These are phyloP conservation scores for Agrotis exclamationis DNA, from an alignment of 2,888 invertebrate species.

Conservation along the genomic window DNA sequence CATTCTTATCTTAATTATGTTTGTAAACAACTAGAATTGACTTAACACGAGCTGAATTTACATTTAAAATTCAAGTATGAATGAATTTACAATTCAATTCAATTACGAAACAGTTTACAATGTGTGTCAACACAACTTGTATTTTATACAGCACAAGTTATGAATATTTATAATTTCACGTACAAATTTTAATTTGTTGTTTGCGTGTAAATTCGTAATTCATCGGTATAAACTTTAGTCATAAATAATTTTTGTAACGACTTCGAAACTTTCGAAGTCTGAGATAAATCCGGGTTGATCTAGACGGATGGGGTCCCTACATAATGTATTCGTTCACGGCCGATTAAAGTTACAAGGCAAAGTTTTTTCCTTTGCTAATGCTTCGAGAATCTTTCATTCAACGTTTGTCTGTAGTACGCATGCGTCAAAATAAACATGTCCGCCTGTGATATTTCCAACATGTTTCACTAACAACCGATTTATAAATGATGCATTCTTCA, in stretches of 20 bases:
- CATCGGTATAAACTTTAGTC: conserved; percentile 17
- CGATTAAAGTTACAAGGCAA: conserved; percentile 45
- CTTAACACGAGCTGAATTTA: conserved; percentile 28
- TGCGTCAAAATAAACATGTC: conserved; percentile 61
- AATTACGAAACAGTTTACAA: conserved; percentile 28
- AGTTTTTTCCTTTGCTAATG: conserved; percentile 59
- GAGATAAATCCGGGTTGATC: conserved; percentile 41
- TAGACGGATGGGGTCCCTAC: conserved; percentile 51
- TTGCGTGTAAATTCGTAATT: conserved; percentile 13
- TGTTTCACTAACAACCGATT: conserved; percentile 36
- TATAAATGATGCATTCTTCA: conserved; percentile 23
- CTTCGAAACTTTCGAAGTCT: conserved; percentile 51
- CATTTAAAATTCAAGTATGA: conserved; percentile 27
- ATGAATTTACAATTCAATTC: conserved; percentile 38
- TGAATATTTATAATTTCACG: conserved; percentile 41
- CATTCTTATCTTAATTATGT: conserved; percentile 41
- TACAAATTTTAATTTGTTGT: conserved; percentile 39
- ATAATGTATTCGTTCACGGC: conserved; percentile 39
- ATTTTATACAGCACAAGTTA: conserved; percentile 17
- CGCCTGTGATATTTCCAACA: conserved; percentile 46
- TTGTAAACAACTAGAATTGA: conserved; percentile 32
- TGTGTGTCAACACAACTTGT: conserved; percentile 33
- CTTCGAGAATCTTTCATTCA: conserved; percentile 52
- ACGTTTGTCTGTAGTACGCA: conserved; percentile 49
- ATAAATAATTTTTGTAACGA: conserved; percentile 49